Evolutionary conservation across 1,140 invertebrate species (phyloP).

Genomic region (Platyura marginata): DNA sequence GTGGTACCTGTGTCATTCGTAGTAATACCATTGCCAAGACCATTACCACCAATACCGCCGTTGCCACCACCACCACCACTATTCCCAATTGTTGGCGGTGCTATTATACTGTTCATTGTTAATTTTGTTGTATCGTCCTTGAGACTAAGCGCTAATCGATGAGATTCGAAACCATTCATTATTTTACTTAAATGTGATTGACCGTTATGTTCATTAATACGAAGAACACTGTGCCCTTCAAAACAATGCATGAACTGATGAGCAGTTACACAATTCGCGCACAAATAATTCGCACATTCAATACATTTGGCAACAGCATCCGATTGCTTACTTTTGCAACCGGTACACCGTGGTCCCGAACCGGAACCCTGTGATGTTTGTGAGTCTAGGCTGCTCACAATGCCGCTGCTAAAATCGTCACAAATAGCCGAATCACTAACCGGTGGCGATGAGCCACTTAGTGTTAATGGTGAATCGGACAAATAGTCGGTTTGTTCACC

Average conservation of each 20-base stretch:
- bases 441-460: constrained; percentile 63
- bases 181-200: constrained; percentile 2
- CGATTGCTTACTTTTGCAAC: constrained; percentile 70
- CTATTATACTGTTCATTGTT: constrained; percentile 7
- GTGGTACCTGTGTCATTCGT: background rate
- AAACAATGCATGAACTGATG: constrained; percentile 98
- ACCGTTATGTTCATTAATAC: constrained; percentile 36
- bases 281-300: constrained; percentile 89
- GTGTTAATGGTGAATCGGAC: constrained; percentile 53
- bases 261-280: constrained; percentile 91
- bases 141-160: constrained; percentile 6
- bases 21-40: background rate
- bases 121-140: constrained; percentile 3
- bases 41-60: background rate
- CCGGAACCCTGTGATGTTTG: background rate
- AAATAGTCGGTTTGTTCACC: constrained; percentile 37
- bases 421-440: constrained; percentile 62
- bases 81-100: constrained; percentile 3
- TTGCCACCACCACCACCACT: constrained; percentile 1
- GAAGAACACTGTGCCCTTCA: constrained; percentile 81
- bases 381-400: constrained; percentile 10
- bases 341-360: constrained; percentile 46
- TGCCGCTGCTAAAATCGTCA: constrained; percentile 30
- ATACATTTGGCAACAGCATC: constrained; percentile 80
- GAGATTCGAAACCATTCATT: constrained; percentile 17